phyloP scores from a whole-genome alignment of 2,113 vertebrate genomes.

The Calonectris borealis region DNA sequence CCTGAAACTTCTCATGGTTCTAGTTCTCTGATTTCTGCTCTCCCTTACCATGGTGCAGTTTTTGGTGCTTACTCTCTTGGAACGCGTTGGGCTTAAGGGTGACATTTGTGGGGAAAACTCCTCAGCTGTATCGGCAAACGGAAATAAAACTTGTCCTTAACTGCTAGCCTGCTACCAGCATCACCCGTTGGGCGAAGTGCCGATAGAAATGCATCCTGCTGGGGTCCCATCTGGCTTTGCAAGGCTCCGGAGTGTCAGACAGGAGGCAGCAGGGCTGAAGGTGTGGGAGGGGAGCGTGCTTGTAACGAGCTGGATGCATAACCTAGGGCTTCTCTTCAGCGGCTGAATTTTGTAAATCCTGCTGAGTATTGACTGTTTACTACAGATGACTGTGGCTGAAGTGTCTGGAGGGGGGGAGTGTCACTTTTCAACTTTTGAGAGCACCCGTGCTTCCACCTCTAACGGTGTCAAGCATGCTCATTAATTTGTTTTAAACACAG shows the following conservation, averaged over 20 bases:
- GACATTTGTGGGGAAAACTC: not conserved
- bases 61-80: not conserved
- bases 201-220: not conserved
- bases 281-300: not conserved
- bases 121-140: not conserved
- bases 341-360: not conserved
- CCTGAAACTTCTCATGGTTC: not conserved
- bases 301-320: not conserved
- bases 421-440: not conserved
- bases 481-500: not conserved
- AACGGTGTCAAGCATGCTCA: not conserved
- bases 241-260: not conserved
- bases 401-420: not conserved
- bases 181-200: not conserved
- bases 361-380: not conserved
- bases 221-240: not conserved
- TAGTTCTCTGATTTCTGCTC: not conserved
- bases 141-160: not conserved
- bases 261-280: not conserved
- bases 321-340: not conserved
- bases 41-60: not conserved
- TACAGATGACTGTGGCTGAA: not conserved
- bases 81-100: not conserved
- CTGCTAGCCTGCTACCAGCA: not conserved
- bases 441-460: not conserved